phyloP scores from a whole-genome alignment of 1,140 invertebrate species.

The Steinernema khuongi region DNA sequence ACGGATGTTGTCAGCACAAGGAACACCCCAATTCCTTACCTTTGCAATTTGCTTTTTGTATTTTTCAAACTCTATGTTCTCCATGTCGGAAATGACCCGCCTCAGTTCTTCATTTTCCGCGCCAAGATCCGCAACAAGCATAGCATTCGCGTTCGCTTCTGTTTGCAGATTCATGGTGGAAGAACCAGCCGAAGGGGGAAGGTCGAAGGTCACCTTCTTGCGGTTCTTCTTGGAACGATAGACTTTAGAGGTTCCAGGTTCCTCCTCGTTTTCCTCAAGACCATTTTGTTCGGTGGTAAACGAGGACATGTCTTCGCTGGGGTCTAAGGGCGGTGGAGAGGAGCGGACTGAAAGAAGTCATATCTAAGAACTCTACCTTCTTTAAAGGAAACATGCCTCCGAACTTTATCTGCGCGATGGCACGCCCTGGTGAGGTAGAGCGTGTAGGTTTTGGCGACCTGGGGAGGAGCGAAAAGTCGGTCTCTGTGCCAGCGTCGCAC shows the following conservation, averaged over 20 bases:
- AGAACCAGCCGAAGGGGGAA: constrained; percentile 22
- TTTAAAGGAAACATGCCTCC: not conserved
- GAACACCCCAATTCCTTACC: constrained; percentile 20
- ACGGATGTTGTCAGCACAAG: constrained; percentile 13
- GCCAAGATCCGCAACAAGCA: constrained; percentile 38
- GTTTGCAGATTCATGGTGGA: constrained; percentile 27
- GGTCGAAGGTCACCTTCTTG: constrained; percentile 34
- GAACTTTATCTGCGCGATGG: constrained; percentile 26
- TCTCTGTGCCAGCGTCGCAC: not conserved
- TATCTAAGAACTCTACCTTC: not conserved
- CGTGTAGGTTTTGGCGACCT: constrained; percentile 10
- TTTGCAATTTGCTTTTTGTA: constrained; percentile 28
- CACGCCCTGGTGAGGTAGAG: constrained; percentile 23
- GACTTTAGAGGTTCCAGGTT: constrained; percentile 17
- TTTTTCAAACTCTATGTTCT: constrained; percentile 21
- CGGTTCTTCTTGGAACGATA: constrained; percentile 27
- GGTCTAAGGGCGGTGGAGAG: constrained; percentile 38
- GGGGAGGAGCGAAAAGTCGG: not conserved
- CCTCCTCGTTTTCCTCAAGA: constrained; percentile 18
- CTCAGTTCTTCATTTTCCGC: constrained; percentile 48
- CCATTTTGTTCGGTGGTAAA: not conserved
- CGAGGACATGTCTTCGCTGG: constrained; percentile 14
- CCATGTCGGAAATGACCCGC: constrained; percentile 45
- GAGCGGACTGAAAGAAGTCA: constrained; percentile 25
- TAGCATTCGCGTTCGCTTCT: constrained; percentile 21